A percentile compares a stretch with the other conserved stretches of the same genome.
Evolutionary conservation across 2,113 vertebrate species (phyloP).

Genomic region (Scolopax mira): DNA sequence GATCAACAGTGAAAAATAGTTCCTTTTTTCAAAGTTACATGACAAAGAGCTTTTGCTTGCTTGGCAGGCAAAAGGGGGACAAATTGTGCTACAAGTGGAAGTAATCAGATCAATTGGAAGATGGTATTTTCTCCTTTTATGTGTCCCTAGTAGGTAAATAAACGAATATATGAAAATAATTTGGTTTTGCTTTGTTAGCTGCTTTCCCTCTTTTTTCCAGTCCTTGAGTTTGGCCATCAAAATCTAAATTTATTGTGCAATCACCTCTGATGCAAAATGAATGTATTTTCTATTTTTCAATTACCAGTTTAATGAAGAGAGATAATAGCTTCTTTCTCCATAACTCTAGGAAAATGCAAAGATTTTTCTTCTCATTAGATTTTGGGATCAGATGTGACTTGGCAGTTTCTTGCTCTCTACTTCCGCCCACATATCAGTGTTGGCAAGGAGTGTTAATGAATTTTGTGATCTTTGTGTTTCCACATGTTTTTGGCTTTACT

Average conservation of each 20-base stretch:
- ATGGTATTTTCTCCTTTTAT: not conserved
- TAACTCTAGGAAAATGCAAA: not conserved
- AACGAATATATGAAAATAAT: not conserved
- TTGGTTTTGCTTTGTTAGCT: not conserved
- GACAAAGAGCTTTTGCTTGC: not conserved
- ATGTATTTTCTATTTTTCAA: not conserved
- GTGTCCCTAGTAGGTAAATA: not conserved
- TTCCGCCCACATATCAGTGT: not conserved
- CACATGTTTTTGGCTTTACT: not conserved
- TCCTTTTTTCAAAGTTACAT: not conserved
- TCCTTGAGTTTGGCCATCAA: not conserved
- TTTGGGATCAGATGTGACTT: not conserved
- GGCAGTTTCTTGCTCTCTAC: not conserved
- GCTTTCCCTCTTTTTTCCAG: not conserved
- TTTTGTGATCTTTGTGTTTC: not conserved
- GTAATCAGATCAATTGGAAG: not conserved
- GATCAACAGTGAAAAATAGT: not conserved
- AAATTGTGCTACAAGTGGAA: not conserved
- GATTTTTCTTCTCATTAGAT: not conserved
- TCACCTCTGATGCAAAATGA: not conserved
- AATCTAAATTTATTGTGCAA: not conserved
- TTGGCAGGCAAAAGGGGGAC: not conserved
- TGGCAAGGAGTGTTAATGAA: not conserved
- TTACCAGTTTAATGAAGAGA: not conserved
- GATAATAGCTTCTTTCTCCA: not conserved